Base-by-base conservation (phyloP, 2,888 invertebrate genomes). In the Tholera decimalis region DNA sequence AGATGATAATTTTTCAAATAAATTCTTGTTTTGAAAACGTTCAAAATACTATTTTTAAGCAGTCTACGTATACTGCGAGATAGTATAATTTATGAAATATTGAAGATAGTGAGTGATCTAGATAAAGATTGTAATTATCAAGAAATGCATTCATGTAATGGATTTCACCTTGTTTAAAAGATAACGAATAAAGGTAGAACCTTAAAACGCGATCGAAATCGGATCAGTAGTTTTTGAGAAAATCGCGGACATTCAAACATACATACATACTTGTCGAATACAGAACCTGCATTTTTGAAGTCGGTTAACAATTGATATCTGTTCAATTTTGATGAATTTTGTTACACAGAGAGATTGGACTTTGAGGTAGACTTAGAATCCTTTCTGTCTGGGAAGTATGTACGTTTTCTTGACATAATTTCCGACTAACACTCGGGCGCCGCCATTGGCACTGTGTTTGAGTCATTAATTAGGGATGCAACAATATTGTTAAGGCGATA, bases 21-120 rank as follows among this genome's bases (percentile, higher is more conserved):
- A n/a, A 9, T 56, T 41, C n/a, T 22, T 6, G 13, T 26, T 41
- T 41, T 9, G 1, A n/a, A 63, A 49, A 26, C 13, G 13, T n/a
- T 26, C 0, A 1, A n/a, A n/a, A n/a, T n/a, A n/a, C n/a, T n/a
- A n/a, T n/a, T n/a, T n/a, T n/a, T n/a, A n/a, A n/a, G n/a, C n/a
- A n/a, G n/a, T 3, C 65, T 1, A 33, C 13, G 35, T 50, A 1
- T 11, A 9, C 26, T 1, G 2, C 9, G 0, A 39, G 24, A n/a
- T 33, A 8, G 5, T 33, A 4, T 22, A 24, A 66, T 28, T 66
- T 28, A 66, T 28, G 18, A 28, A 20, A 1, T 33, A 20, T 67
- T 37, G 7, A 24, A 54, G 22, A n/a, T 30, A n/a, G 1, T 24
- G 15, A n/a, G 1, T 24, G 15, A 53, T 66, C 11, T 43, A n/a